Evolutionary conservation across 30 jellyfish, hydroid and myxozoan species (phyloP), one percentile per base, ranked within the genome.

Genomic region (Pelagia noctiluca): DNA sequence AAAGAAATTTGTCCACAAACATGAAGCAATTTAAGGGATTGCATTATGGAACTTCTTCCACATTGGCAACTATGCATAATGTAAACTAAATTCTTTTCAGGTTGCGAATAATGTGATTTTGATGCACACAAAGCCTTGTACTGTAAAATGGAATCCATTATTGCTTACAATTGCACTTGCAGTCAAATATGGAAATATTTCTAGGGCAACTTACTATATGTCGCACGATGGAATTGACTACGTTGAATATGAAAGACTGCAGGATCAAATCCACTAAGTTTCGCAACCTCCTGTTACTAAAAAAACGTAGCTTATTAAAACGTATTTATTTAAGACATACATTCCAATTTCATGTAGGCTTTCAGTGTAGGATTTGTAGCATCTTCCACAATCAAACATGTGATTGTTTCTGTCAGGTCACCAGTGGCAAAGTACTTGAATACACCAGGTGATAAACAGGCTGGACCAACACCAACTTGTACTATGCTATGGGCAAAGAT

Each of bases 401-500:
- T 35, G 49, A 66, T 66, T 1, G 79, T 34, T 34, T 30, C 79
- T 66, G 79, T 19, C 21, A 66, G 34, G 79, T 66, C 79, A 30
- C 79, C 54, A 26, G 79, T 66, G 79, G 32, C 79, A 29, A 66
- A 35, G 24, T 66, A 66, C 12, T 35, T 66, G 79, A 23, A 66
- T 1, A 35, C 28, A 13, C 48, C 79, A 19, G 79, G 79, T 66
- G 79, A 66, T 0, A 66, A 66, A 35, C 79, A 66, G 21, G 48
- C 49, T 16, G 34, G 28, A 7, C 79, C 57, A 66, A 66, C 79
- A 66, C 50, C 50, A 19, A 35, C 79, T 35, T 23, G 62, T 11
- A 34, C 54, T 23, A 66, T 30, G 28, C 54, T 35, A 66, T 66
- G 79, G 28, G 50, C 79, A 66, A 26, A 19, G 28, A 66, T 66